These are phyloP conservation scores for Seira sanloemensis DNA, from an alignment of 2,888 invertebrate genomes.

Conservation along the genomic window DNA sequence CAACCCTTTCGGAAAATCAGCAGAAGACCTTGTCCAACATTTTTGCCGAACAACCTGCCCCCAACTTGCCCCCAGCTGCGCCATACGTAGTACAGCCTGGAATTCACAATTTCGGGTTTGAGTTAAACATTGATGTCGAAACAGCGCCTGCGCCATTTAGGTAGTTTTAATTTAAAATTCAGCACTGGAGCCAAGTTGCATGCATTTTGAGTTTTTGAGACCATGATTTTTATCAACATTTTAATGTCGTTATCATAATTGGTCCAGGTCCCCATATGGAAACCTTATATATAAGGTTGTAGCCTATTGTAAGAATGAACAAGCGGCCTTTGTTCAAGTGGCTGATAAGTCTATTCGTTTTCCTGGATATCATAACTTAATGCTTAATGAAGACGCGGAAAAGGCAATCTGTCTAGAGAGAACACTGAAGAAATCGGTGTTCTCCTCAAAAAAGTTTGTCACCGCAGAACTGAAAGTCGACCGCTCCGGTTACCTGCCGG, in stretches of 20 bases:
- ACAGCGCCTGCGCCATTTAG: slow-evolving; percentile 52
- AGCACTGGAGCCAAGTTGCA: too few relatives aligned
- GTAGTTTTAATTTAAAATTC: too few relatives aligned
- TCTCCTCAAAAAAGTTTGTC: slow-evolving; percentile 60
- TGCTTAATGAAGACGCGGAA: slow-evolving; percentile 47
- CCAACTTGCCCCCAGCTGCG: slow-evolving; percentile 43
- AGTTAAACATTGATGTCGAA: slow-evolving; percentile 39
- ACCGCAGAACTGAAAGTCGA: slow-evolving; percentile 44
- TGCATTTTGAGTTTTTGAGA: too few relatives aligned
- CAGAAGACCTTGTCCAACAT: slow-evolving; percentile 36
- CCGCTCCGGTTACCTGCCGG: slow-evolving; percentile 46
- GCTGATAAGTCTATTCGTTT: slow-evolving; percentile 57
- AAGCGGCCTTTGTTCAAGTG: slow-evolving; percentile 39
- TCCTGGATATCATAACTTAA: slow-evolving; percentile 55
- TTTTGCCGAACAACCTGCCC: slow-evolving; percentile 47
- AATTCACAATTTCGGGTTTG: slow-evolving; percentile 60
- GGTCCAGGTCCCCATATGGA: slow-evolving; percentile 55
- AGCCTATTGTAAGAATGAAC: slow-evolving; percentile 53
- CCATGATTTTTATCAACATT: too few relatives aligned
- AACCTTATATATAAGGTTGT: slow-evolving; percentile 54
- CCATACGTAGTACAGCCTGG: slow-evolving; percentile 55
- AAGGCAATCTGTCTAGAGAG: slow-evolving; percentile 44
- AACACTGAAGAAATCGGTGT: slow-evolving; percentile 57
- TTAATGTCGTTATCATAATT: too few relatives aligned
- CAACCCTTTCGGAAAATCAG: slow-evolving; percentile 51